A percentile compares a stretch with the other conserved stretches of the same genome.
Evolutionary conservation across 2,888 invertebrate species (phyloP).

Genomic region (Torymus texanus): DNA sequence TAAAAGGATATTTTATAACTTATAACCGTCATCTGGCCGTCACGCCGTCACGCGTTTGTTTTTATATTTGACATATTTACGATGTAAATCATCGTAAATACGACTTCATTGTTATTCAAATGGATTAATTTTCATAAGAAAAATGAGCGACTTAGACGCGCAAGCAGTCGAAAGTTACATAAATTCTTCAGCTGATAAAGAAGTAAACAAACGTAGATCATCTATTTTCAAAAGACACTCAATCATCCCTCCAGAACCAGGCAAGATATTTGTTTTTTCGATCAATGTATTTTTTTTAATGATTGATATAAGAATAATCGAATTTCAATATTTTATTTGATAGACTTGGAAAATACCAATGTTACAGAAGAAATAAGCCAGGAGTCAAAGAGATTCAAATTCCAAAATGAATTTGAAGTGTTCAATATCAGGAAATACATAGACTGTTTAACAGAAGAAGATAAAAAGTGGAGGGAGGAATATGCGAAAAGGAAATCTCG

Average conservation of each 20-base stretch:
- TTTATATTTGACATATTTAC: no score
- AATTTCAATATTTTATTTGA: background rate
- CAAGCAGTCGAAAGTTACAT: background rate
- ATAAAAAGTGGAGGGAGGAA: constrained; percentile 63
- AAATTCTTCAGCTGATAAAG: constrained; percentile 23
- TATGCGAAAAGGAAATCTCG: constrained; percentile 58
- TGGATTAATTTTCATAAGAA: no score
- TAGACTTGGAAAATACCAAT: constrained; percentile 35
- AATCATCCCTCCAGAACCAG: constrained; percentile 24
- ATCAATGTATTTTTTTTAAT: background rate
- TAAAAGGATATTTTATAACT: no score
- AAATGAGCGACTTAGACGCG: constrained; percentile 38
- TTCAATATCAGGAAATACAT: constrained; percentile 65
- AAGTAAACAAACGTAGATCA: constrained; percentile 63
- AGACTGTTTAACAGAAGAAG: constrained; percentile 62
- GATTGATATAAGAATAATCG: background rate
- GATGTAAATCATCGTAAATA: no score
- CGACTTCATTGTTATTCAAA: no score
- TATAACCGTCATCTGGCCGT: no score
- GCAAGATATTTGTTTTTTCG: background rate
- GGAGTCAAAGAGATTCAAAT: constrained; percentile 39
- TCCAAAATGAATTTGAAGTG: constrained; percentile 3
- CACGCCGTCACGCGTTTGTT: no score
- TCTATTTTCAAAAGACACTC: constrained; percentile 61
- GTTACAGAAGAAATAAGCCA: constrained; percentile 40